Evolutionary conservation across 2,113 vertebrate species (phyloP), one percentile per base, ranked within the genome.

Genomic region (Cottus gobio): DNA sequence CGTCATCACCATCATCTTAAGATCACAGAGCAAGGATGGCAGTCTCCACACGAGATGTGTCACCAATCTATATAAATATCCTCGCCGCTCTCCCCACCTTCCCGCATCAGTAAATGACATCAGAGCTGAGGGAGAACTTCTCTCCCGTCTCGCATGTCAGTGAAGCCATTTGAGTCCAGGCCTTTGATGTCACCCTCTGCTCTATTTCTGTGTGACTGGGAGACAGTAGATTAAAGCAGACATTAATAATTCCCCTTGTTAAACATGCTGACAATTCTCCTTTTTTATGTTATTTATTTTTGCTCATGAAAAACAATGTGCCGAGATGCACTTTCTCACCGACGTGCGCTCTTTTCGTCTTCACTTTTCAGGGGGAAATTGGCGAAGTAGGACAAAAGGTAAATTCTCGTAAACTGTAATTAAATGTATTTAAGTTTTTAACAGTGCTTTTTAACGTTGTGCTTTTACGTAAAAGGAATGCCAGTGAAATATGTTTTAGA

Each of bases 321-420:
- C 70, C 46, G 58, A 10, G 26, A 30, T 57, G 39, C 26, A 46
- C 16, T 80, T 46, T 77, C 22, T 66, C 15, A 78, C 70, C 30
- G 20, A 56, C 15, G 36, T 57, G 72, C 52, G 42, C 18, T 89
- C 52, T 86, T 72, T 58, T 37, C 87, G 77, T 87, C 70, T 2
- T 3, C 5, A 16, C n/a, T 64, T 73, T 75, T 71, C 92, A 95
- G 94, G 96, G 97, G n/a, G 94, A 93, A 57, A 91, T 92, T 86
- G 97, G 97, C 50, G 96, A 98, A 85, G 94, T 79, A 0, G 96
- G 97, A 11, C 97, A 97, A 76, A 97, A 98, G 96, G 96, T 98
- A 94, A 92, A 79, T 36, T n/a, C 56, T 48, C 7, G 56, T 9
- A 20, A 79, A 13, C 34, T 83, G 9, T 28, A 4, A 24, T 44